Evolutionary conservation across 30 jellyfish, hydroid and myxozoan species (phyloP).

Genomic region (Calvadosia cruxmelitensis): DNA sequence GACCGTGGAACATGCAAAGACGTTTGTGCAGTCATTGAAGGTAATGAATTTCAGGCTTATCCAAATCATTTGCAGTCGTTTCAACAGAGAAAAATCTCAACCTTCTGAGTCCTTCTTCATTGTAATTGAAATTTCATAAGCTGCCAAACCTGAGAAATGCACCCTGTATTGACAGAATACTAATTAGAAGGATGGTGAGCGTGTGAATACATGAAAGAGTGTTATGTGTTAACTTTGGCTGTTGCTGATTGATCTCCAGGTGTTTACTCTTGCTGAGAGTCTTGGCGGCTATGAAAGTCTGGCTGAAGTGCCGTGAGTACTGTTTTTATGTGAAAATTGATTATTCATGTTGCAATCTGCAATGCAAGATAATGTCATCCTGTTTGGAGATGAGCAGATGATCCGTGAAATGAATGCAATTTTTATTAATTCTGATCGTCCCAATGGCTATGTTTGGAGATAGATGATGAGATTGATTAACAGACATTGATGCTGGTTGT

Average conservation of each 20-base stretch:
- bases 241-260: slow-evolving; percentile 25
- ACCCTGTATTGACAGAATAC: no score
- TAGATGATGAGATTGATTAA: background rate
- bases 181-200: no score
- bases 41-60: no score
- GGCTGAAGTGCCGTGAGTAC: slow-evolving; percentile 95
- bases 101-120: no score
- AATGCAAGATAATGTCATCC: background rate
- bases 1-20: slow-evolving; percentile 51
- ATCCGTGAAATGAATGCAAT: background rate
- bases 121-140: no score
- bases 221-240: no score
- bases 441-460: background rate
- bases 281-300: slow-evolving; percentile 99
- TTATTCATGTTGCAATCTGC: background rate
- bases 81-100: no score
- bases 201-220: no score
- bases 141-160: no score
- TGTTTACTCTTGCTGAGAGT: slow-evolving; percentile 94
- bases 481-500: no score
- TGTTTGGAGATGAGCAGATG: background rate
- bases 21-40: slow-evolving; percentile 69
- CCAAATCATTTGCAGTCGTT: no score
- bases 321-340: no score
- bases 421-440: background rate